Percentiles rank a stretch among this genome's conserved stretches.
These are phyloP conservation scores for Neotoma lepida DNA, from an alignment of 2,113 vertebrate species.

Conservation along the genomic window DNA sequence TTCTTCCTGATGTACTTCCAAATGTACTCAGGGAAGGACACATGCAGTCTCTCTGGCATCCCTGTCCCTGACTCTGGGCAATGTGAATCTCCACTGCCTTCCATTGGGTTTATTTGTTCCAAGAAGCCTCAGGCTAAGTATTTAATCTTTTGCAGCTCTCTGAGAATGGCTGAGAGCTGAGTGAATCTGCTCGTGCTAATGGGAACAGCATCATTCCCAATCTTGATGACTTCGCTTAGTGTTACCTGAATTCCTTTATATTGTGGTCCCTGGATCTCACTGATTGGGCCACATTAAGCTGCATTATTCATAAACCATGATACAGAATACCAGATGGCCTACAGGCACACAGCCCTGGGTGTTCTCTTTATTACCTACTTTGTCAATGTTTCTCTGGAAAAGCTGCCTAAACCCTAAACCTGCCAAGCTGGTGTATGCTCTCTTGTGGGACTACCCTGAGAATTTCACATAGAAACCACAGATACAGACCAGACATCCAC, in stretches of 20 bases:
- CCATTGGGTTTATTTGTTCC: constrained; percentile 7
- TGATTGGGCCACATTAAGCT: not conserved
- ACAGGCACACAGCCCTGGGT: not conserved
- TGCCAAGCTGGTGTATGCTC: not conserved
- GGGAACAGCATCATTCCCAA: not conserved
- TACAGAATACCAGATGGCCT: not conserved
- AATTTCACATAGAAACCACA: not conserved
- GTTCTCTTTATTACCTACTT: not conserved
- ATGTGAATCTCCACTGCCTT: not conserved
- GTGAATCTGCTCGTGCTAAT: not conserved
- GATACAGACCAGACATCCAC: constrained; percentile 1
- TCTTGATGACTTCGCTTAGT: not conserved
- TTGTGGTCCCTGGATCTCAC: not conserved
- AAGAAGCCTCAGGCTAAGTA: constrained; percentile 9
- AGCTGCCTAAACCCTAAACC: not conserved
- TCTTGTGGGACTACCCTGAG: not conserved
- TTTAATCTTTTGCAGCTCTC: not conserved
- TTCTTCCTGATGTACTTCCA: not conserved
- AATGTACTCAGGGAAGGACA: not conserved
- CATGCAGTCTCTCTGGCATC: not conserved
- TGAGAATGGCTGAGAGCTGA: not conserved
- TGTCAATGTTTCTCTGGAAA: not conserved
- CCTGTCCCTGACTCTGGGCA: not conserved
- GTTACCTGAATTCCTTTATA: not conserved
- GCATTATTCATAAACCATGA: not conserved